phyloP scores from a whole-genome alignment of 2,888 invertebrate genomes.

The Antheraea assamensis region DNA sequence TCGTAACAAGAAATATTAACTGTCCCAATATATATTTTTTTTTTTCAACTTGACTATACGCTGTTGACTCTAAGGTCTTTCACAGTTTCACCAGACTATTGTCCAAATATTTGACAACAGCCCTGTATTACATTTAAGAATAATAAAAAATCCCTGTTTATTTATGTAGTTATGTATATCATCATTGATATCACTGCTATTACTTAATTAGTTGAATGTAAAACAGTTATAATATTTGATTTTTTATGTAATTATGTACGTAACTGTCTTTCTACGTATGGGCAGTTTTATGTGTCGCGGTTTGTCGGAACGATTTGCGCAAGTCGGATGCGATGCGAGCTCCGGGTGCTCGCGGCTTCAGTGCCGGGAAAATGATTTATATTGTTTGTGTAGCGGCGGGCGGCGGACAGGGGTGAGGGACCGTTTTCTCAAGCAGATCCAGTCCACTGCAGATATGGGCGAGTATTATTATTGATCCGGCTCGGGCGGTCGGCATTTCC shows the following conservation, averaged over 20 bases:
- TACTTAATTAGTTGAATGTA: not conserved
- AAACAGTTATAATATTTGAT: not conserved
- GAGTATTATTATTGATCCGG: conserved; percentile 82
- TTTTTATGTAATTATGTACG: not conserved
- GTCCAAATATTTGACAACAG: too few relatives aligned
- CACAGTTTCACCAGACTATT: too few relatives aligned
- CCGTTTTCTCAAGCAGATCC: conserved; percentile 77
- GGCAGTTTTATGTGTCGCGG: conserved; percentile 29
- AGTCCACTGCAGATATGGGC: conserved; percentile 81
- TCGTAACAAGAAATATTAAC: not conserved
- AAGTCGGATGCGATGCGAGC: conserved; percentile 43
- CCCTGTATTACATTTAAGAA: too few relatives aligned
- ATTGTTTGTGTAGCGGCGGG: conserved; percentile 75
- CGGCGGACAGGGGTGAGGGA: conserved; percentile 46
- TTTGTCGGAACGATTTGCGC: conserved; percentile 26
- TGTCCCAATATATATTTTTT: too few relatives aligned
- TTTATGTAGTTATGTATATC: not conserved
- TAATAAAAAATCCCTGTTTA: not conserved
- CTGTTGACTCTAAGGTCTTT: too few relatives aligned
- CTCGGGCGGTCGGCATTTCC: conserved; percentile 73
- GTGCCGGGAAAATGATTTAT: conserved; percentile 78
- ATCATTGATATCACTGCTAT: not conserved
- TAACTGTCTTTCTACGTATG: not conserved
- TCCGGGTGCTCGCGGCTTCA: conserved; percentile 64
- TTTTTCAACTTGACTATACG: too few relatives aligned